A percentile compares a stretch with the other conserved stretches of the same genome.
These are phyloP conservation scores for Eupithecia tripunctaria DNA, from an alignment of 2,888 invertebrate species.

Conservation along the genomic window DNA sequence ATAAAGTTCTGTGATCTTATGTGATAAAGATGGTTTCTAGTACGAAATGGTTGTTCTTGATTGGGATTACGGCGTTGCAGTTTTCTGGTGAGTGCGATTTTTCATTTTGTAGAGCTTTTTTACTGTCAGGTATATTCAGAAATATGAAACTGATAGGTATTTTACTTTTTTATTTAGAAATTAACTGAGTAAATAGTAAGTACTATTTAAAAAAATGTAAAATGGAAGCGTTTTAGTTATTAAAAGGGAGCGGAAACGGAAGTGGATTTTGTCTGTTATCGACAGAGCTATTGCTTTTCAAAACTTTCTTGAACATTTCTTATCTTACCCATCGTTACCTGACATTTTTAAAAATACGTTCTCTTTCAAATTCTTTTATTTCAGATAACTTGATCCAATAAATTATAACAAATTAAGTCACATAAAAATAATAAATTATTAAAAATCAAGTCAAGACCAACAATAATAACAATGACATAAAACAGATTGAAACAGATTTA, in stretches of 20 bases:
- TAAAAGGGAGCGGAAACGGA: background rate
- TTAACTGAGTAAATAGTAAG: too few species aligned
- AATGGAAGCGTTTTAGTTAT: background rate
- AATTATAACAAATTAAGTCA: too few species aligned
- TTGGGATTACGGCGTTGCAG: conserved; percentile 71
- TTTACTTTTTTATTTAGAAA: too few species aligned
- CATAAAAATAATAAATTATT: too few species aligned
- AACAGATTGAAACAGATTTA: too few species aligned
- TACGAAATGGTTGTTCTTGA: conserved; percentile 71
- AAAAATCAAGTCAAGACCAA: too few species aligned
- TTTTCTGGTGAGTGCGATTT: conserved; percentile 61
- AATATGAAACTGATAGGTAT: background rate
- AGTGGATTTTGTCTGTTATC: background rate
- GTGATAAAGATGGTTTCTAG: conserved; percentile 60
- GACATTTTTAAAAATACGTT: background rate
- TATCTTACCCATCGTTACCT: background rate
- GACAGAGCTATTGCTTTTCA: background rate
- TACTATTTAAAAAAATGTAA: too few species aligned
- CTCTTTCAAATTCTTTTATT: too few species aligned
- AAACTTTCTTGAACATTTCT: background rate
- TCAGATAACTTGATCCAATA: too few species aligned
- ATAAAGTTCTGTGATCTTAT: conserved; percentile 33
- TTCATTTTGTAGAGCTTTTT: background rate
- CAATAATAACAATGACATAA: too few species aligned
- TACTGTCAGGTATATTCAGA: background rate